Evolutionary conservation across 2,113 vertebrate species (phyloP).

Genomic region (Aspidoscelis tigris): DNA sequence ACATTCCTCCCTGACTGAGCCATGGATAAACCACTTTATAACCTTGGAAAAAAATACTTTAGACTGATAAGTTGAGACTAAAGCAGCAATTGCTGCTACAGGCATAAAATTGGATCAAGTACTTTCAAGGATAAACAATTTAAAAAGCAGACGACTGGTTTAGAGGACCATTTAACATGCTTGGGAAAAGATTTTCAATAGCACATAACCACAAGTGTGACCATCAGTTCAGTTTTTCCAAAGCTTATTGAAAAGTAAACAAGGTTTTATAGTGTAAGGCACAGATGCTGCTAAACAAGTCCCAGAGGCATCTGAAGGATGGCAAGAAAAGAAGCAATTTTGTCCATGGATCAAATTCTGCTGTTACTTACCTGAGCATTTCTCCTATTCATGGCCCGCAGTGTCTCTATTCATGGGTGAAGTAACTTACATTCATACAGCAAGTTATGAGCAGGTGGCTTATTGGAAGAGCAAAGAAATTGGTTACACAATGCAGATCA

Average conservation of each 20-base stretch:
- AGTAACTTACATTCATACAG: background rate
- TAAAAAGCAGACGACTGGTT: conserved; percentile 3
- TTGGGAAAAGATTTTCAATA: background rate
- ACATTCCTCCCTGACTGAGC: background rate
- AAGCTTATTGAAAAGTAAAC: conserved; percentile 25
- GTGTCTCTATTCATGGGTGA: background rate
- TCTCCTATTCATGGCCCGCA: accelerated
- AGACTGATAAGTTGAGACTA: conserved; percentile 33
- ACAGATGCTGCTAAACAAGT: background rate
- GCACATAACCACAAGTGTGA: conserved; percentile 2
- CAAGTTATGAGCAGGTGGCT: background rate
- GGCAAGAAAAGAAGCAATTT: background rate
- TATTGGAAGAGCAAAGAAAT: background rate
- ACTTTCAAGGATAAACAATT: conserved; percentile 47
- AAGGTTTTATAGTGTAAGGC: background rate
- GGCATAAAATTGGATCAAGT: conserved; percentile 43
- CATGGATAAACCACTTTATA: background rate
- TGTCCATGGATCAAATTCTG: background rate
- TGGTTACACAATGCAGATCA: background rate
- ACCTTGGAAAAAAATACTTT: conserved; percentile 12
- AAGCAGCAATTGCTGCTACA: conserved; percentile 28
- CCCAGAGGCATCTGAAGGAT: background rate
- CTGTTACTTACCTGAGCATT: background rate
- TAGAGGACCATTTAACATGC: background rate
- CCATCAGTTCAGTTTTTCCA: conserved; percentile 1